A percentile compares a stretch with the other conserved stretches of the same genome.
Conservation (phyloP, 2,888 invertebrate species). For the Eristalinus sepulchralis region DNA sequence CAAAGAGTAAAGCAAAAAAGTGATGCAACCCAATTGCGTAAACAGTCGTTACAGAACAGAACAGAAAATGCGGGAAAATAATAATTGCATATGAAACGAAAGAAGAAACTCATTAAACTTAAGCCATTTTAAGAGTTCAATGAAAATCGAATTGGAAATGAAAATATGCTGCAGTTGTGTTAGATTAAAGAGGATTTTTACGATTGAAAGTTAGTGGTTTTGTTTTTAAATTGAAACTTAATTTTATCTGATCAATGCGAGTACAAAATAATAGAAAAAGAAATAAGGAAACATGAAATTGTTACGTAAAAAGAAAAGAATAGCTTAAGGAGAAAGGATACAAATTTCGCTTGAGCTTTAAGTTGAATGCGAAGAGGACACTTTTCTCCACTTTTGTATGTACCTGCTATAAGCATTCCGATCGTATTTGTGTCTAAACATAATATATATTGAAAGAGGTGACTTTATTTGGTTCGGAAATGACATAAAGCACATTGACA, state of each 20-base stretch:
- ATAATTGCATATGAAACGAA: neutral
- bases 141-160: neutral
- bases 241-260: neutral
- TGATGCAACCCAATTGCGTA: conserved; percentile 53
- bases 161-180: neutral
- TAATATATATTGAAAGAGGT: no score
- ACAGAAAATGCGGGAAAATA: neutral
- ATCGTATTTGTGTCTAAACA: no score
- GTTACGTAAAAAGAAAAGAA: neutral
- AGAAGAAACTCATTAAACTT: neutral
- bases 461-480: no score
- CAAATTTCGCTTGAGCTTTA: neutral
- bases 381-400: no score
- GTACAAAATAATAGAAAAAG: neutral
- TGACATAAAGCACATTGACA: no score
- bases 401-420: no score
- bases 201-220: neutral
- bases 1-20: conserved; percentile 10
- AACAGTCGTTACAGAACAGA: conserved; percentile 1
- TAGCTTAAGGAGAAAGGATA: neutral
- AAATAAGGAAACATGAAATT: neutral
- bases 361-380: no score
- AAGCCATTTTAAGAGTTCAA: neutral
- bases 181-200: neutral
- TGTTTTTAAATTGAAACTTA: neutral